A percentile compares a stretch with the other conserved stretches of the same genome.
Conservation (phyloP, 2,797 vertebrate genomes). For the Chanos chanos region DNA sequence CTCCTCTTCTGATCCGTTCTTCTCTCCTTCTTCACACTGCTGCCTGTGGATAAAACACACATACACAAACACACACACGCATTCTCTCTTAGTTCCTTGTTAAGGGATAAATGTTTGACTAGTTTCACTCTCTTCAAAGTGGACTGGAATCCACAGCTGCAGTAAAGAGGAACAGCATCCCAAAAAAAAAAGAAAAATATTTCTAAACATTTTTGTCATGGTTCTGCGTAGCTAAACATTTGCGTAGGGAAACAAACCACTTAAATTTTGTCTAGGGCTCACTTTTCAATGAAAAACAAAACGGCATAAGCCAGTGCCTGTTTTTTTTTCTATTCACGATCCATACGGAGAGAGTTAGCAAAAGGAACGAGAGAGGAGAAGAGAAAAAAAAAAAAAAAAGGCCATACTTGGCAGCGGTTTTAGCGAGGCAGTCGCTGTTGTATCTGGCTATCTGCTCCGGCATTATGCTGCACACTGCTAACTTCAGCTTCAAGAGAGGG, state of each 20-base stretch:
- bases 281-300: too few relatives aligned
- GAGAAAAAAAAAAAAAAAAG: constrained; percentile 41
- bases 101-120: constrained; percentile 37
- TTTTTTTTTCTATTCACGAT: too few relatives aligned
- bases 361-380: constrained; percentile 50
- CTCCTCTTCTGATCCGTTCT: constrained; percentile 83
- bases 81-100: constrained; percentile 21
- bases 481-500: constrained; percentile 88
- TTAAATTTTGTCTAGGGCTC: too few relatives aligned
- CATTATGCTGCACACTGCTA: constrained; percentile 93
- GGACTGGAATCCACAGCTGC: neutral
- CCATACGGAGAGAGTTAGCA: neutral
- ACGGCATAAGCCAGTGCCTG: too few relatives aligned
- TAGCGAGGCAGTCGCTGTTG: constrained; percentile 88
- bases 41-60: constrained; percentile 65
- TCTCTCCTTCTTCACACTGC: constrained; percentile 81
- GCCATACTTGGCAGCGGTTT: constrained; percentile 87
- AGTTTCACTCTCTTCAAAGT: too few relatives aligned
- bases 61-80: constrained; percentile 19
- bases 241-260: too few relatives aligned
- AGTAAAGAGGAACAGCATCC: neutral
- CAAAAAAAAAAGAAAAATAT: neutral
- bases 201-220: neutral
- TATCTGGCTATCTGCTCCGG: constrained; percentile 90
- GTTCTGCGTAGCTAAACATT: too few relatives aligned